These are phyloP conservation scores for Conger conger DNA, from an alignment of 2,113 vertebrate species.

Conservation along the genomic window DNA sequence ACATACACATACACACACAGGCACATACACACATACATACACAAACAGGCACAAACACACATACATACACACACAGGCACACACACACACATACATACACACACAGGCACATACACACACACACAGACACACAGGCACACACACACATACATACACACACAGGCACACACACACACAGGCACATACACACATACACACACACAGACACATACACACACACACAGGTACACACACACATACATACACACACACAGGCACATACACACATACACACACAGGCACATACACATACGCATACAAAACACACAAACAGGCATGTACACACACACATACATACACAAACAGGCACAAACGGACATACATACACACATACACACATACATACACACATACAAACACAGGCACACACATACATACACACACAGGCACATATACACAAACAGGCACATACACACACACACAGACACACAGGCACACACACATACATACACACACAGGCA, in stretches of 20 bases:
- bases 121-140: conserved; percentile 28
- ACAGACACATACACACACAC: conserved; percentile 11
- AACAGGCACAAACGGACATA: not conserved
- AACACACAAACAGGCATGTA: not conserved
- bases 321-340: not conserved
- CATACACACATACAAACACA: too few relatives aligned
- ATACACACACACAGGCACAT: not conserved
- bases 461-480: too few relatives aligned
- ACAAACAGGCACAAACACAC: too few relatives aligned
- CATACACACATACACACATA: not conserved
- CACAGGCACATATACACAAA: not conserved
- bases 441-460: too few relatives aligned
- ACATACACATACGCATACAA: conserved; percentile 16
- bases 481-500: too few relatives aligned
- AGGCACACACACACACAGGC: not conserved
- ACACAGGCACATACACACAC: not conserved
- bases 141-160: not conserved
- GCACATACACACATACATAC: too few relatives aligned
- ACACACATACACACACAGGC: not conserved
- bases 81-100: too few relatives aligned
- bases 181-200: not conserved
- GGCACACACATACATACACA: not conserved
- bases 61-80: too few relatives aligned
- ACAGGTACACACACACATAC: not conserved
- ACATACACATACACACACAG: too few relatives aligned